Conservation (phyloP, 2,113 vertebrate genomes). For the Podilymbus podiceps region DNA sequence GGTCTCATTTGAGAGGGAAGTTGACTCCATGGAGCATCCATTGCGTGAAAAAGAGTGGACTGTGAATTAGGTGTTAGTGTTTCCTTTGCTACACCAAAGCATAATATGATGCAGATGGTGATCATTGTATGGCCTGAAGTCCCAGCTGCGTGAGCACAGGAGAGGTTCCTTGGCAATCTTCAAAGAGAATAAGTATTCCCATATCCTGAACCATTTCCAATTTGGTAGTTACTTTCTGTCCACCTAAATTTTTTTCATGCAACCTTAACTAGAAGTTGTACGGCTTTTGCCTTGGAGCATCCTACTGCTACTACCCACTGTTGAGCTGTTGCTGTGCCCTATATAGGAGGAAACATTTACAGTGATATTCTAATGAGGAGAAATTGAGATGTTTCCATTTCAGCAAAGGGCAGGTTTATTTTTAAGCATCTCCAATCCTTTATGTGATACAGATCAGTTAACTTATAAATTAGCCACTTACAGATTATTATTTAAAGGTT, state of each 20-base stretch:
- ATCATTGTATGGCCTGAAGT: background rate
- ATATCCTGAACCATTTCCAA: background rate
- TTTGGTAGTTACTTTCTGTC: background rate
- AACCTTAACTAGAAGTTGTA: background rate
- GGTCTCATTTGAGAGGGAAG: background rate
- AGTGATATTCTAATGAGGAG: background rate
- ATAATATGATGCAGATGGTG: fast-evolving
- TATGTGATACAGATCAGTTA: background rate
- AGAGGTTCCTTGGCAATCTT: background rate
- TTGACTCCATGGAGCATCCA: background rate
- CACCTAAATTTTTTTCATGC: background rate
- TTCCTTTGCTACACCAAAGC: background rate
- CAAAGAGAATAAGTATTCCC: background rate
- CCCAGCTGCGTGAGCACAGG: background rate
- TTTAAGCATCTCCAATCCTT: background rate
- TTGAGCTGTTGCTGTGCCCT: background rate
- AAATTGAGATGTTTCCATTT: background rate
- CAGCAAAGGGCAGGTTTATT: background rate
- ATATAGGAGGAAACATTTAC: background rate
- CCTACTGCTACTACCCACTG: background rate
- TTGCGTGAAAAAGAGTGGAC: background rate
- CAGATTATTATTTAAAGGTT: background rate
- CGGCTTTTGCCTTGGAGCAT: background rate
- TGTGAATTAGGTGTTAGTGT: background rate
- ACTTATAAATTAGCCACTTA: background rate